Conservation (phyloP, 92 coral and sea anemone genomes). For the Heteractis magnifica region DNA sequence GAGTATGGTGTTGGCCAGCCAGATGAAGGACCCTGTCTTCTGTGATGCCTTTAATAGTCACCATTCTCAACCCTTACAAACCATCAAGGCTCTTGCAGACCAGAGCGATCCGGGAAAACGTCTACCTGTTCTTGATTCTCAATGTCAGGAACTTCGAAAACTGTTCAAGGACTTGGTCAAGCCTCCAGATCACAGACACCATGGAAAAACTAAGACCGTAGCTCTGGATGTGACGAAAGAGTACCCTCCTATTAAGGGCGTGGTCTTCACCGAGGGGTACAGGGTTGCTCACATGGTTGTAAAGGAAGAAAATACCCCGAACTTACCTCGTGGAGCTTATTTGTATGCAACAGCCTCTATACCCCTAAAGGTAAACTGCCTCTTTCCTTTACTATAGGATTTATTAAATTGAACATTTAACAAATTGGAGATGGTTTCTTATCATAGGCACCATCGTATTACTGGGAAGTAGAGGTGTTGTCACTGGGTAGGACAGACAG, state of each 20-base stretch:
- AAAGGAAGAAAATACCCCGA: constrained; percentile 48
- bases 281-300: constrained; percentile 75
- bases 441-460: constrained; percentile 83
- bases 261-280: constrained; percentile 84
- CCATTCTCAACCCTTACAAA: constrained; percentile 43
- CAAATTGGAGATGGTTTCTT: not conserved
- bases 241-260: constrained; percentile 92
- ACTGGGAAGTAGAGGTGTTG: constrained; percentile 92
- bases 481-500: constrained; percentile 65
- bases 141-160: constrained; percentile 88
- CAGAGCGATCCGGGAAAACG: constrained; percentile 89
- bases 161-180: constrained; percentile 90
- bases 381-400: not conserved
- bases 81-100: constrained; percentile 55
- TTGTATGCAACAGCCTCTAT: constrained; percentile 73
- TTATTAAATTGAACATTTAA: not conserved
- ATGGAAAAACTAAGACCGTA: constrained; percentile 49
- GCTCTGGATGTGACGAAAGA: constrained; percentile 64
- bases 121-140: constrained; percentile 64
- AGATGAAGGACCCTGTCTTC: constrained; percentile 57
- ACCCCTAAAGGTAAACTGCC: constrained; percentile 65
- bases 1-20: constrained; percentile 70
- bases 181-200: constrained; percentile 56
- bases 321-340: constrained; percentile 82
- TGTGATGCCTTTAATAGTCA: constrained; percentile 37